Percentiles rank a stretch among this genome's conserved stretches.
These are phyloP conservation scores for Drosophila nasuta DNA, from an alignment of 1,140 invertebrate species.

Conservation along the genomic window DNA sequence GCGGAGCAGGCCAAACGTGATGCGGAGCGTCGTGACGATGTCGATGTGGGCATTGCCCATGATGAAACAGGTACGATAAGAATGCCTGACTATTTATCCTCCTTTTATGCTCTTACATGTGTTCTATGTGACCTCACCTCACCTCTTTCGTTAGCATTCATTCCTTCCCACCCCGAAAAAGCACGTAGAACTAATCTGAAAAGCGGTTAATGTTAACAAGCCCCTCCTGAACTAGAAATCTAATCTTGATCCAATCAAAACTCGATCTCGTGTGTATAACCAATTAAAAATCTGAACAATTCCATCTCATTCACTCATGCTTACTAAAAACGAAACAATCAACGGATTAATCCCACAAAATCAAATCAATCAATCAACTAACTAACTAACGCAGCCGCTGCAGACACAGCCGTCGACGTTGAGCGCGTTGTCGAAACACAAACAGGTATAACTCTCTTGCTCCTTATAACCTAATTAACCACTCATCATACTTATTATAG, in stretches of 20 bases:
- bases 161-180: conserved; percentile 1
- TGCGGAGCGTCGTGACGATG: conserved; percentile 84
- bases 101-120: not conserved
- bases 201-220: conserved; percentile 23
- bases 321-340: conserved; percentile 39
- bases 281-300: conserved; percentile 63
- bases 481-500: conserved; percentile 2
- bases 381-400: conserved; percentile 54
- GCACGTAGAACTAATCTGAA: conserved; percentile 34
- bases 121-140: not conserved
- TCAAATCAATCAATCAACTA: conserved; percentile 55
- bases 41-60: conserved; percentile 84
- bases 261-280: conserved; percentile 39
- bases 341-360: conserved; percentile 44
- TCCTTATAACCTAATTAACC: not conserved
- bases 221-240: not conserved
- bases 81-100: not conserved
- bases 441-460: conserved; percentile 70
- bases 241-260: conserved; percentile 4
- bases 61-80: conserved; percentile 72
- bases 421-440: conserved; percentile 78
- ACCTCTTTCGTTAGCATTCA: conserved; percentile 16
- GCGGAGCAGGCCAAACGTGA: conserved; percentile 84
- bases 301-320: conserved; percentile 76
- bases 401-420: conserved; percentile 72